Evolutionary conservation across 2,113 vertebrate species (phyloP), one percentile per base, ranked within the genome.

Genomic region (Meriones unguiculatus): DNA sequence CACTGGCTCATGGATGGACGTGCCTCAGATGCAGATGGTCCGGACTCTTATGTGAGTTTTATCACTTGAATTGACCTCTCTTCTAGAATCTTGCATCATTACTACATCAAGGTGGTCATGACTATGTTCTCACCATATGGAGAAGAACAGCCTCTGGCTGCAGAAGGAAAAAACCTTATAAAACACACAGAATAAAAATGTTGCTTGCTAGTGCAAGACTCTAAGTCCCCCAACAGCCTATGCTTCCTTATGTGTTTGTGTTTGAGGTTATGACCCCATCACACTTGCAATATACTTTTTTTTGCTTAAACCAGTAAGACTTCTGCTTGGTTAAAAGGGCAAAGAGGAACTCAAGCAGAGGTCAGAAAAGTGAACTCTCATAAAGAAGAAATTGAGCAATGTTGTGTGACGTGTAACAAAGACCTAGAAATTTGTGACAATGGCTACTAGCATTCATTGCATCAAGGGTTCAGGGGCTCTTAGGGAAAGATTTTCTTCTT

Each of bases 191-290:
- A 84, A 78, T 54, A 41, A 77, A 85, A 72, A 18, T 3, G 20
- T 12, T 7, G 0, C 4, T 5, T 52, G 12, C 13, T 57, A 30
- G n/a, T 67, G n/a, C 5, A 22, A 57, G 28, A 62, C 2, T 35
- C 12, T 2, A 59, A 72, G 10, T 13, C 5, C 7, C 4, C 38
- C 15, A 2, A 3, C 4, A 12, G 57, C 54, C 46, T 14, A 1
- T 12, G 52, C 35, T 18, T 50, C 28, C 80, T 65, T 59, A 84
- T 10, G 11, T 50, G 28, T 75, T 54, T 86, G 54, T 20, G 41
- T 67, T 41, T 90, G 86, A 57, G 38, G 9, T 76, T 95, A 75
- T 70, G 64, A 0, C 1, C 30, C 28, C 11, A 46, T 65, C 9
- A 11, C 67, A 75, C 38, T 80, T 76, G 7, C 22, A 77, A 41